These are phyloP conservation scores for Trichosurus vulpecula DNA, from an alignment of 2,797 vertebrate genomes.

Conservation along the genomic window DNA sequence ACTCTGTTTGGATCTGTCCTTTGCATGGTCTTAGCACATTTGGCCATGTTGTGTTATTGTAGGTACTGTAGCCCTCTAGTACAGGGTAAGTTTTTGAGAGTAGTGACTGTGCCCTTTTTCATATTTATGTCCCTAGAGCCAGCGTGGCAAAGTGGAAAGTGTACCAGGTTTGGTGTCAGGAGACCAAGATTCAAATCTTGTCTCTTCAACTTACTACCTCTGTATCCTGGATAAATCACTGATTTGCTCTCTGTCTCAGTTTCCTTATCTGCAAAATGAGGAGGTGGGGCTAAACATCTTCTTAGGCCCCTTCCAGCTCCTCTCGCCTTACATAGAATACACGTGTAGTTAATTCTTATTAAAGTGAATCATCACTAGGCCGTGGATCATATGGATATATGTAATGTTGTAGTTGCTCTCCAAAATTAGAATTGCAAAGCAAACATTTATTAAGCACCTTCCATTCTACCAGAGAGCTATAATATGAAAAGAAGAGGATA, in stretches of 20 bases:
- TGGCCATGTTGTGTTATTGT: neutral
- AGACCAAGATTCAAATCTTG: neutral
- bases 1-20: neutral
- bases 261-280: neutral
- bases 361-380: neutral
- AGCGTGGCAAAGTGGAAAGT: neutral
- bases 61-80: neutral
- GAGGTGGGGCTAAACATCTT: neutral
- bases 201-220: neutral
- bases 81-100: neutral
- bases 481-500: neutral
- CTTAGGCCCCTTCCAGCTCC: neutral
- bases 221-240: neutral
- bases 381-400: neutral
- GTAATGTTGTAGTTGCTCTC: neutral
- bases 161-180: neutral
- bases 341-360: neutral
- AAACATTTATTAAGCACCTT: neutral
- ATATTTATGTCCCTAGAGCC: neutral
- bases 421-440: neutral
- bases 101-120: neutral
- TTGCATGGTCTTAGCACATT: neutral
- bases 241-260: neutral
- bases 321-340: neutral
- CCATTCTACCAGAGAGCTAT: neutral